Evolutionary conservation across 1,140 invertebrate species (phyloP), one percentile per base, ranked within the genome.

Genomic region (Sitophilus oryzae): DNA sequence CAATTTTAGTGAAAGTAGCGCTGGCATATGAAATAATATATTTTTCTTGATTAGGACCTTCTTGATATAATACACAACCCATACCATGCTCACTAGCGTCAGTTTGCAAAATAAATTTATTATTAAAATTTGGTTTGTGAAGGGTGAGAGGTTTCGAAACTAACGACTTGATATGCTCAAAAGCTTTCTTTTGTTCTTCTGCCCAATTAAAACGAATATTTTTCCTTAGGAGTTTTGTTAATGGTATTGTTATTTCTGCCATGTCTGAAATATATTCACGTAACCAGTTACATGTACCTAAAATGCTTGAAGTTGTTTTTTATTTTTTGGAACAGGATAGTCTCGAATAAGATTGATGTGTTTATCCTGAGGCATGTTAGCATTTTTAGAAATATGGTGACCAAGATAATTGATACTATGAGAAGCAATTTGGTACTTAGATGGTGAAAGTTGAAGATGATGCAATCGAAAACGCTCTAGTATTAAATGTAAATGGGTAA

Each of bases 361-460:
- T 4, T 41, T 22, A 30, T 46, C 8, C 11, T 60, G 62, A 14
- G 66, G 63, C 21, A 25, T 40, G 34, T 61, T 58, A 9, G 23
- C 37, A 10, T 59, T 48, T 19, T 58, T 41, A 5, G 56, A 40
- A 1, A 68, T 34, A 8, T 43, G 14, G 20, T 67, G 51, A 5
- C 66, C 68, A 4, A 69, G 45, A 56, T 62, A 70, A 37, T 66
- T 45, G 11, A 67, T 23, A 36, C 52, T 19, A 1, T 23, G 18
- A 16, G 14, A 40, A 2, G 18, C 19, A 21, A 59, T 41, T n/a
- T 45, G 37, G 20, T 45, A 63, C 43, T 63, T 63, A 1, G 52
- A 18, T 15, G 37, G n/a, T 2, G 36, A 41, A 4, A 53, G 15
- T 15, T 19, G 8, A 25, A 61, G 22, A 2, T 35, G 23, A 11